A percentile compares a stretch with the other conserved stretches of the same genome.
phyloP scores from a whole-genome alignment of 2,113 vertebrate genomes.

The Neogobius melanostomus region DNA sequence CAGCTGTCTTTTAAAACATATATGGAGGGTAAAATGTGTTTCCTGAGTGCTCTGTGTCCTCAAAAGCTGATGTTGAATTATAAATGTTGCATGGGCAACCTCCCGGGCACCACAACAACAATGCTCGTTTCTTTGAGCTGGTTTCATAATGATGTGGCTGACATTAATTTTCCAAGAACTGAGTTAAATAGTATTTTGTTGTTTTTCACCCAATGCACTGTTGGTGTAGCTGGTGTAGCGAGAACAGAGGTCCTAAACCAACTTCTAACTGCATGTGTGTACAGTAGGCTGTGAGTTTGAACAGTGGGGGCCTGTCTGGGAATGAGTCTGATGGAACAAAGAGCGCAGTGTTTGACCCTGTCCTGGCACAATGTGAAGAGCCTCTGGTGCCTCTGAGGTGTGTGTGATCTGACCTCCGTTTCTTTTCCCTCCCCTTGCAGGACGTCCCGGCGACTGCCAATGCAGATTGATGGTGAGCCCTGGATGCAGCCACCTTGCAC shows the following conservation, averaged over 20 bases:
- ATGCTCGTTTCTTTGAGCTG: background rate
- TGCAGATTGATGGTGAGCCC: conserved; percentile 97
- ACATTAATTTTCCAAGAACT: conserved; percentile 43
- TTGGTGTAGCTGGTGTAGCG: conserved; percentile 50
- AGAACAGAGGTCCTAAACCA: conserved; percentile 65
- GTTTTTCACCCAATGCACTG: conserved; percentile 50
- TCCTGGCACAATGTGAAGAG: conserved; percentile 61
- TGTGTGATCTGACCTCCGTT: conserved; percentile 59
- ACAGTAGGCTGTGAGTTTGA: conserved; percentile 64
- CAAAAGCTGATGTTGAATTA: conserved; percentile 31
- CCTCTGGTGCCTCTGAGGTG: conserved; percentile 56
- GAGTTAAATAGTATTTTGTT: conserved; percentile 57
- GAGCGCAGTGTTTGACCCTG: conserved; percentile 67
- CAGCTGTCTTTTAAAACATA: conserved; percentile 14
- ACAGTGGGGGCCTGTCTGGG: conserved; percentile 70
- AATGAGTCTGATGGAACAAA: conserved; percentile 74
- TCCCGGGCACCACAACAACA: background rate
- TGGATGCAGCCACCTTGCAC: conserved; percentile 95
- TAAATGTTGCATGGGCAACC: conserved; percentile 9
- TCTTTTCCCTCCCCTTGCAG: conserved; percentile 61
- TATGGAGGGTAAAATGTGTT: conserved; percentile 48
- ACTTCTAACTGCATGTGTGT: conserved; percentile 42
- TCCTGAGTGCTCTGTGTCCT: conserved; percentile 30
- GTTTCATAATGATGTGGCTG: background rate
- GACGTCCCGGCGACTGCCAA: conserved; percentile 89